These are phyloP conservation scores for Athrips mouffetella DNA, from an alignment of 2,888 invertebrate species.

Conservation along the genomic window DNA sequence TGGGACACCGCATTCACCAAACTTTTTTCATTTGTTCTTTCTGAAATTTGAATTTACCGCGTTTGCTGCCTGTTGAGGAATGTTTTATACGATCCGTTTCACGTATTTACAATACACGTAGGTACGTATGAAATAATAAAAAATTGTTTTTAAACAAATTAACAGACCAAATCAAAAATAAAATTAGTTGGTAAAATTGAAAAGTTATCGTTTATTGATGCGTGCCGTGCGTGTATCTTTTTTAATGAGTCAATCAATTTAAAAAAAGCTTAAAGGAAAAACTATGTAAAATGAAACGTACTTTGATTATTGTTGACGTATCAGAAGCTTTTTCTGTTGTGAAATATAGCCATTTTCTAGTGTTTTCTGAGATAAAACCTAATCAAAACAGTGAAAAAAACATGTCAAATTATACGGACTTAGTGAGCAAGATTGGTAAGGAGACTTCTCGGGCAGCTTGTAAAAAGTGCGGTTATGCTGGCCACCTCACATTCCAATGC, in stretches of 20 bases:
- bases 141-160: too few relatives aligned
- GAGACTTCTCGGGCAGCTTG: conserved; percentile 90
- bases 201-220: too few relatives aligned
- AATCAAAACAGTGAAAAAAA: conserved; percentile 15
- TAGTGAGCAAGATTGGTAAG: conserved; percentile 79
- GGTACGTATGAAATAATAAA: too few relatives aligned
- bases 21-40: too few relatives aligned
- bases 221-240: too few relatives aligned
- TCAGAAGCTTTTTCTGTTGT: conserved; percentile 11
- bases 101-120: too few relatives aligned
- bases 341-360: conserved; percentile 12
- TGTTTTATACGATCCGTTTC: conserved; percentile 7
- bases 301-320: conserved; percentile 32
- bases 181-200: too few relatives aligned
- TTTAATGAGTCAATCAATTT: not conserved
- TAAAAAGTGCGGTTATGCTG: conserved; percentile 97
- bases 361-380: conserved; percentile 18
- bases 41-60: conserved; percentile 23
- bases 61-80: conserved; percentile 21
- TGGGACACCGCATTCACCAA: conserved; percentile 31
- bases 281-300: conserved; percentile 27
- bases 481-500: conserved; percentile 97
- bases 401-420: conserved; percentile 63
- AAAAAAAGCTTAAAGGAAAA: not conserved
- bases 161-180: too few relatives aligned